phyloP scores from a whole-genome alignment of 2,797 vertebrate species.

The Myotis vivesi region DNA sequence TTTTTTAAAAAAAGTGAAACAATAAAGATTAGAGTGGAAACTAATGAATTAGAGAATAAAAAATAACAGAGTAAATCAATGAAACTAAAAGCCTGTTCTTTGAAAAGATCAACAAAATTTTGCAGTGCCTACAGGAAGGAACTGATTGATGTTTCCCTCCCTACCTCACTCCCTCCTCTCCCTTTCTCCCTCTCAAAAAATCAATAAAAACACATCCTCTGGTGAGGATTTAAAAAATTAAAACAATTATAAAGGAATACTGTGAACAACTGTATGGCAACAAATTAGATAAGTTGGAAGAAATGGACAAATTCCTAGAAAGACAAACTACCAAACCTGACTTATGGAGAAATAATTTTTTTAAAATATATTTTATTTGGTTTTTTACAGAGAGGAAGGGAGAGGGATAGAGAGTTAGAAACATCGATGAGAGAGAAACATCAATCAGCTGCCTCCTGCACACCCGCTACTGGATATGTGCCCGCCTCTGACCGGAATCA shows the following conservation, averaged over 20 bases:
- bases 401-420: too few species aligned
- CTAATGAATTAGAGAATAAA: neutral
- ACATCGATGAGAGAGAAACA: too few species aligned
- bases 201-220: neutral
- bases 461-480: too few species aligned
- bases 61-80: neutral
- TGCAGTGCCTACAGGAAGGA: neutral
- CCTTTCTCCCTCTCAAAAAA: neutral
- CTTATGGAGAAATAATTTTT: neutral
- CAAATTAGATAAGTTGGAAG: neutral
- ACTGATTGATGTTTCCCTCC: neutral
- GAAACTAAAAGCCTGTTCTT: neutral
- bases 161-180: neutral
- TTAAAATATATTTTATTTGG: too few species aligned
- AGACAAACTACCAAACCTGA: neutral
- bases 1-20: neutral
- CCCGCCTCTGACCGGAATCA: too few species aligned
- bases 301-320: neutral
- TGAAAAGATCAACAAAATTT: neutral
- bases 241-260: neutral
- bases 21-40: neutral
- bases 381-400: too few species aligned
- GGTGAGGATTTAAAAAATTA: neutral
- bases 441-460: too few species aligned
- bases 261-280: neutral